A percentile compares a stretch with the other conserved stretches of the same genome.
phyloP scores from a whole-genome alignment of 1,140 invertebrate species.

The Hylaeus anthracinus region DNA sequence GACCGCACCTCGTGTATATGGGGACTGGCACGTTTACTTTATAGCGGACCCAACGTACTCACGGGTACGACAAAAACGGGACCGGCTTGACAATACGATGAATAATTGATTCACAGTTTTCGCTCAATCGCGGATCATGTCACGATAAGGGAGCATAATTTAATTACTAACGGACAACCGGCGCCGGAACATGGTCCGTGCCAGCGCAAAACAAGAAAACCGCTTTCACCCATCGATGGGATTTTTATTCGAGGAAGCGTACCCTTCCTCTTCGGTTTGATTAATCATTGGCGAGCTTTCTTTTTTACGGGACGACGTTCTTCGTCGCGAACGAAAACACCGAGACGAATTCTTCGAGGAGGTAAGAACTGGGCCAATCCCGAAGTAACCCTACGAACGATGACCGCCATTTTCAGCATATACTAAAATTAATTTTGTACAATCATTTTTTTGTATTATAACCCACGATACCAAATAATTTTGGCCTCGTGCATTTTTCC shows the following conservation, averaged over 20 bases:
- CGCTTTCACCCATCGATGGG: conserved; percentile 5
- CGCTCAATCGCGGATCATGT: conserved; percentile 21
- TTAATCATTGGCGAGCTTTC: not conserved
- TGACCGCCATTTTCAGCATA: too few species aligned
- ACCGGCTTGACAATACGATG: conserved; percentile 5
- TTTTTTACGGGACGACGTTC: not conserved
- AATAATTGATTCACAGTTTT: conserved; percentile 46
- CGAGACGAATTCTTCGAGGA: too few species aligned
- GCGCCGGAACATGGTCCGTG: not conserved
- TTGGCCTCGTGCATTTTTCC: not conserved
- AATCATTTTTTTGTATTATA: too few species aligned
- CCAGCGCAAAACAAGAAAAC: not conserved
- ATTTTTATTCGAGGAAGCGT: not conserved
- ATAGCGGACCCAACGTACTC: conserved; percentile 12
- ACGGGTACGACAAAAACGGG: conserved; percentile 14
- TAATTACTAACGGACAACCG: conserved; percentile 43
- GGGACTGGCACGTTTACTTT: conserved; percentile 14
- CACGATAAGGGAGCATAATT: conserved; percentile 24
- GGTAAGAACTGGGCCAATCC: too few species aligned
- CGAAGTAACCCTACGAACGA: too few species aligned
- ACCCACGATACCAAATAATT: not conserved
- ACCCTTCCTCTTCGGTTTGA: not conserved
- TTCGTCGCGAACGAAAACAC: not conserved
- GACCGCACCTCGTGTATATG: not conserved
- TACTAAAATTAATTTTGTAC: too few species aligned